Base-by-base conservation (phyloP, 2,113 vertebrate genomes). In the Baryphthengus martii region DNA sequence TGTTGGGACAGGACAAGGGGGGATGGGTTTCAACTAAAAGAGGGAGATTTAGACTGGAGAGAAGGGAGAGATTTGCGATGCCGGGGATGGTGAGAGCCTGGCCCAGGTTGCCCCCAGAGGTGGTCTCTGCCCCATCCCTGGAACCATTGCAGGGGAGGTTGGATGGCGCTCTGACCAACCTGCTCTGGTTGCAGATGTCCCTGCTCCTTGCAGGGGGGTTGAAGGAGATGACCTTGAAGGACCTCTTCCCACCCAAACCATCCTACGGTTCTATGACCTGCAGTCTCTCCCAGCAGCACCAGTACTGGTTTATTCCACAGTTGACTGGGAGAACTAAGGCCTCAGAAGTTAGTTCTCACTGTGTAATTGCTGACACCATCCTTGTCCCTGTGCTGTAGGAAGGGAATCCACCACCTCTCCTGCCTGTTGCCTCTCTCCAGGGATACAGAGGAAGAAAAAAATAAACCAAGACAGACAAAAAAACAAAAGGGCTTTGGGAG, bases 401-500 rank as follows among this genome's bases (percentile, higher is more conserved):
- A 9, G 3, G 2, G 44, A 83, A 50, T 11, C 28, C 44, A 45
- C 4, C 47, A 28, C 15, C 29, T 13, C 15, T 35, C 29, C 67
- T 58, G 53, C 29, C 63, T 65, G 23, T 3, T 68, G 33, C 17
- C n/a, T 16, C 11, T 56, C 58, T 78, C 19, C 28, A 31, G 35
- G 19, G 52, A 20, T 4, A 49, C 16, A 55, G 50, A 25, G 11
- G 33, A 52, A 53, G 13, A 9, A 24, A 11, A 11, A 10, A 47
- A 4, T 13, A 6, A n/a, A n/a, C n/a, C 4, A 35, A 28, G 4
- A 5, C 10, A 13, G 28, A 18, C 16, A 21, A 0, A 14, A 13
- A 26, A 21, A 0, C 13, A 13, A 26, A 28, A 7, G 1, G 10
- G 49, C 9, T 80, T 56, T 70, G 40, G 24, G 58, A 81, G 21